Evolutionary conservation across 2,797 vertebrate species (phyloP).

Genomic region (Tympanoctomys barrerae): DNA sequence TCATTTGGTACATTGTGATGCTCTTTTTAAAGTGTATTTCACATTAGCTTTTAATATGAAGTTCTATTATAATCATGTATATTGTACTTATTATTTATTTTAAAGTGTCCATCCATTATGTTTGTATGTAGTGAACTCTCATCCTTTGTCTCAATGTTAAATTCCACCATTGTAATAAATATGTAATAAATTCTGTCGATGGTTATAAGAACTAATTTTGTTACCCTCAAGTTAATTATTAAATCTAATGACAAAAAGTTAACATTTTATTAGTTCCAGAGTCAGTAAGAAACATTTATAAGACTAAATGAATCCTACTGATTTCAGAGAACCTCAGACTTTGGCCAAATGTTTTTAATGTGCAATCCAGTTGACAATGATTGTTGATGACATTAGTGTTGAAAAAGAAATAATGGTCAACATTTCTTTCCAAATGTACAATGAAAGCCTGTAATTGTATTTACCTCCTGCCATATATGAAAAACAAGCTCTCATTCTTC

Average conservation of each 20-base stretch:
- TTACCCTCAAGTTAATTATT: not conserved
- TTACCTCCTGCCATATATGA: not conserved
- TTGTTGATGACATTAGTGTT: not conserved
- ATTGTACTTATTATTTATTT: slow-evolving; percentile 14
- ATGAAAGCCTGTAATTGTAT: not conserved
- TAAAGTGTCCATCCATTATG: not conserved
- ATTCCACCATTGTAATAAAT: slow-evolving; percentile 36
- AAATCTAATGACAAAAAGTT: slow-evolving; percentile 16
- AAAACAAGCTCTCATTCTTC: not conserved
- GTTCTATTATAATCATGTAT: not conserved
- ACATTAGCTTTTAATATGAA: slow-evolving; percentile 34
- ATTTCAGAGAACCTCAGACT: not conserved
- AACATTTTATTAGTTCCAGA: not conserved
- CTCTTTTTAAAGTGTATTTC: slow-evolving; percentile 6
- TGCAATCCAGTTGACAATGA: not conserved
- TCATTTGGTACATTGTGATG: not conserved
- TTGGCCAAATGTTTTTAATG: not conserved
- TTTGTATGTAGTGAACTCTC: not conserved
- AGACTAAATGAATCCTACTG: not conserved
- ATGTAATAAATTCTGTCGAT: slow-evolving; percentile 7
- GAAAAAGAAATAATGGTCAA: slow-evolving; percentile 12
- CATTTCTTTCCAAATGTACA: not conserved
- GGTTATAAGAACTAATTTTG: slow-evolving; percentile 46
- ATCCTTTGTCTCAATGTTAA: slow-evolving; percentile 9
- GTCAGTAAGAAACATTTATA: slow-evolving; percentile 18